phyloP scores from a whole-genome alignment of 23 tunicate genomes.

The Ciona savignyi region DNA sequence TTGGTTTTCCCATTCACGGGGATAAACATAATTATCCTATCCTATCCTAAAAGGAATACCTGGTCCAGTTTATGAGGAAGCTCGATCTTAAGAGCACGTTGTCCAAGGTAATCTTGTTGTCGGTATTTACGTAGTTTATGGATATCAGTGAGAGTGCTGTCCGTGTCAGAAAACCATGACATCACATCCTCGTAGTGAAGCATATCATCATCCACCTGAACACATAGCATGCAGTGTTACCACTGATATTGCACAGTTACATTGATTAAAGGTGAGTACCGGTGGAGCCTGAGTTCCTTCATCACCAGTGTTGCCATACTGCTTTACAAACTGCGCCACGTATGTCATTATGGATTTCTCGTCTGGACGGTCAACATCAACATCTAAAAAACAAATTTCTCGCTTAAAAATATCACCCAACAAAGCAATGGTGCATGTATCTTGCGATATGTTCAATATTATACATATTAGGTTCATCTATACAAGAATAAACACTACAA shows the following conservation, averaged over 20 bases:
- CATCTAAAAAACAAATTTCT: constrained; percentile 35
- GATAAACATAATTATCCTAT: too few relatives aligned
- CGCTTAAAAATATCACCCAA: not conserved
- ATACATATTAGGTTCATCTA: too few relatives aligned
- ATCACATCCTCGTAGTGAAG: constrained; percentile 83
- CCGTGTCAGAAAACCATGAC: constrained; percentile 76
- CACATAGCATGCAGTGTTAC: not conserved
- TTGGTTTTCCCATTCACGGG: too few relatives aligned
- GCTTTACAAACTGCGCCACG: constrained; percentile 94
- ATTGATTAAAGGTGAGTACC: not conserved
- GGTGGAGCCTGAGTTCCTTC: constrained; percentile 6
- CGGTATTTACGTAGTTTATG: constrained; percentile 74
- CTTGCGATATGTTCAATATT: too few relatives aligned
- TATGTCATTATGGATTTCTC: constrained; percentile 99
- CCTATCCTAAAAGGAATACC: constrained; percentile 2
- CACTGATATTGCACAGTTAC: not conserved
- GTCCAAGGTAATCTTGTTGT: constrained; percentile 70
- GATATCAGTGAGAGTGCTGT: constrained; percentile 42
- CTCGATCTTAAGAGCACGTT: constrained; percentile 26
- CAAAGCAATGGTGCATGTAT: too few relatives aligned
- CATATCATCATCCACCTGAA: constrained; percentile 81
- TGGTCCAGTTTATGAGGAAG: constrained; percentile 32
- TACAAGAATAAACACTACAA: too few relatives aligned
- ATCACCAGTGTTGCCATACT: constrained; percentile 46
- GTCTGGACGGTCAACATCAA: constrained; percentile 97